Base-by-base conservation (phyloP, 2,797 vertebrate species). In the Tadarida brasiliensis region DNA sequence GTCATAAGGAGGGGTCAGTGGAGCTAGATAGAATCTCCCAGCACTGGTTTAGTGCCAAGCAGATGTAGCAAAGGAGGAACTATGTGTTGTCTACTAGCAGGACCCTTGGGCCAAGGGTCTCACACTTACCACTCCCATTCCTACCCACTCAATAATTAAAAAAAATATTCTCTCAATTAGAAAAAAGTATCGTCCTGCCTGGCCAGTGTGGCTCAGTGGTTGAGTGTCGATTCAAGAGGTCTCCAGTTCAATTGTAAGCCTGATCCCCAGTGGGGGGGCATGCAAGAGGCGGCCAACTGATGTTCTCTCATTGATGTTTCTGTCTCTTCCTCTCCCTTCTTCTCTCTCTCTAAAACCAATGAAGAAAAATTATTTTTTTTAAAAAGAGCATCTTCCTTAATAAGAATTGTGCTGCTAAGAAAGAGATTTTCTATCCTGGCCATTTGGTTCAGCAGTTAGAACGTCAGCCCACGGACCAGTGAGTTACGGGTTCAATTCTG, bases 1-100 rank as follows among this genome's bases (percentile, higher is more conserved):
- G 83, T 86, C 47, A 73, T 74, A 63, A 70, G 35, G 49, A 81
- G 44, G 51, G 44, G 30, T 61, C 26, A 44, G 16, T 90, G 26
- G 85, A 76, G 7, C 68, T 86, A 83, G 20, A 68, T 2, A 28
- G 9, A 59, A 93, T 78, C 90, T 91, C 74, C 84, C 95, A 68
- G n/a, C 54, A 57, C 9, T 12, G 22, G 22, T 30, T 74, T 68
- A 10, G 11, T 74, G 22, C 4, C 80, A 70, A 78, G 87, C 22
- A 85, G 17, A 56, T 70, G 17, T 28, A 78, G 17, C 44, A 59
- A 70, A 70, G 67, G 35, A 88, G 14, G 28, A 80, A 39, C 4
- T 39, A n/a, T 74, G 11, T 61, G n/a, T 33, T 65, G 28, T 44
- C 26, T 56, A 47, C 3, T 35, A 88, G 35, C 26, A n/a, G 28